Base-by-base conservation (phyloP, 2,113 vertebrate species). In the Chionomys nivalis region DNA sequence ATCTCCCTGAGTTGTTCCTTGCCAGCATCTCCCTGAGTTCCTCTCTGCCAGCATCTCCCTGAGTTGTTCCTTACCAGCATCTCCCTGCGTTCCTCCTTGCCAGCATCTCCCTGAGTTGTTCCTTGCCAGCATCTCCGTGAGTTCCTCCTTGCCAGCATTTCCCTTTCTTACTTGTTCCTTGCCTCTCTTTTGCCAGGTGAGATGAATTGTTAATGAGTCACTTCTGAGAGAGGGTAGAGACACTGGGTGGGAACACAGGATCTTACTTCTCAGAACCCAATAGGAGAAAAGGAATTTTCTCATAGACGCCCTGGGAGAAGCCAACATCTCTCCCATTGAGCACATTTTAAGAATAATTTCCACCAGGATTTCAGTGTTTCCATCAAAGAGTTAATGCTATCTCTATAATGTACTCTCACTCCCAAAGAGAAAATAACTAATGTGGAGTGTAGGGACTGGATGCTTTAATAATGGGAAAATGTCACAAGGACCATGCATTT, bases 381-480 rank as follows among this genome's bases (percentile, higher is more conserved):
- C 42, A 66, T 5, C 24, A 96, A 92, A 87, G 82, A 85, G 89
- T 91, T 89, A 91, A 95, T 63, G 68, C 66, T 91, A 36, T 76
- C 68, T 82, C 36, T 68, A 76, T 33, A 76, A 94, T 92, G 65
- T 93, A 86, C 9, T 61, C 92, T 87, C 85, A 79, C 90, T 94
- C 81, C 78, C 82, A 81, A 13, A 77, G 73, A 97, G 87, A 90
- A 96, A 96, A 87, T 91, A 94, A 90, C 65, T 55, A 66, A 47
- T n/a, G 63, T 68, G 42, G 33, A 81, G 11, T 3, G 83, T 44
- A 83, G 10, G 44, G 39, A 33, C 65, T 72, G 17, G 77, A 79
- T 96, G 92, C 61, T 72, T 75, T 77, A 65, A 47, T 96, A 97
- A 91, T 87, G 77, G 86, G 85, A 81, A 96, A 96, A 96, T 89